These are phyloP conservation scores for Apamea anceps DNA, from an alignment of 2,888 invertebrate genomes.

Conservation along the genomic window DNA sequence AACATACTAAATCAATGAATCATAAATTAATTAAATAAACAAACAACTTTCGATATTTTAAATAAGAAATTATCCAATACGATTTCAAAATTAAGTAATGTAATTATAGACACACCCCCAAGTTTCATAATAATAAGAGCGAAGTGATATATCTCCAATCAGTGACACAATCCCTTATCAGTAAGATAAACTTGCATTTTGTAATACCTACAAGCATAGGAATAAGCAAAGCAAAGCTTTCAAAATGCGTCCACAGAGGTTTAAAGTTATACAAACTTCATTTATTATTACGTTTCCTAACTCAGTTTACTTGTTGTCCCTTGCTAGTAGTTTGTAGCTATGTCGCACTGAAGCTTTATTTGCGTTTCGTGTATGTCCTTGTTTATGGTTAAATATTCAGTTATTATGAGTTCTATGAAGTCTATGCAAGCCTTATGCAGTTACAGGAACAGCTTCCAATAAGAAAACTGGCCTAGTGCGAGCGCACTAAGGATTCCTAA, in stretches of 20 bases:
- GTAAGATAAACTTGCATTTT: slow-evolving; percentile 55
- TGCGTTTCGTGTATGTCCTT: slow-evolving; percentile 7
- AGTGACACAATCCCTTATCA: slow-evolving; percentile 61
- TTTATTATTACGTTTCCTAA: slow-evolving; percentile 48
- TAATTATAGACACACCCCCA: slow-evolving; percentile 52
- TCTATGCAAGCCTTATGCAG: neutral
- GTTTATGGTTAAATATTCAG: neutral
- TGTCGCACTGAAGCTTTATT: slow-evolving; percentile 19
- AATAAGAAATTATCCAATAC: slow-evolving; percentile 16
- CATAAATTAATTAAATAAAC: slow-evolving; percentile 1
- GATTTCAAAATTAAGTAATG: slow-evolving; percentile 13
- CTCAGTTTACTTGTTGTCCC: slow-evolving; percentile 18
- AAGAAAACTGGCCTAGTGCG: neutral
- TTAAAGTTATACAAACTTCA: slow-evolving; percentile 41
- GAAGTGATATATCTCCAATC: slow-evolving; percentile 46
- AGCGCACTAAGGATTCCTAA: neutral
- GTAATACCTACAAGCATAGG: slow-evolving; percentile 33
- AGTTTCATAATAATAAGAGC: slow-evolving; percentile 44
- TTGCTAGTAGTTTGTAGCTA: slow-evolving; percentile 30
- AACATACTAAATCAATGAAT: neutral
- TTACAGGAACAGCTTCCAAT: neutral
- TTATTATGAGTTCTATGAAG: neutral
- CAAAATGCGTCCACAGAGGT: slow-evolving; percentile 32
- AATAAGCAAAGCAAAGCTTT: slow-evolving; percentile 20
- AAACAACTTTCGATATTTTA: neutral